Conservation (phyloP, 1,140 invertebrate genomes). For the Ladona fulva region DNA sequence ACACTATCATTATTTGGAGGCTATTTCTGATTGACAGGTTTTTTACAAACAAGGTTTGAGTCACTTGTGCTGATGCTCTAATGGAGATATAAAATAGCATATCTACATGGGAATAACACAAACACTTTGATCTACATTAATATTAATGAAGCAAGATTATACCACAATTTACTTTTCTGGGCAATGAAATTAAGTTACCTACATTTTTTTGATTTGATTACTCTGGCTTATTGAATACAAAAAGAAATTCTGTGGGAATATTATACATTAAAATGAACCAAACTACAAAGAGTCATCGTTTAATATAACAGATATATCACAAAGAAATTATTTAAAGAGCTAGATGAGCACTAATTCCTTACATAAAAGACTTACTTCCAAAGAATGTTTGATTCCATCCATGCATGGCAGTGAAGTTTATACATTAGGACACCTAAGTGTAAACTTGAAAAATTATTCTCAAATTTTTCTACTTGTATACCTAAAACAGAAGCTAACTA, state of each 20-base stretch:
- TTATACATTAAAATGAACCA: not conserved
- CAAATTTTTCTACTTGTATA: too few species aligned
- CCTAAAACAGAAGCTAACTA: too few species aligned
- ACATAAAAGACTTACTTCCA: not conserved
- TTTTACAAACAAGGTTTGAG: not conserved
- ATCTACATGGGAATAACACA: not conserved
- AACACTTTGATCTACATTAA: not conserved
- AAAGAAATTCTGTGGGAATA: not conserved
- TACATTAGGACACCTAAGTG: too few species aligned
- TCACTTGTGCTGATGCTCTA: not conserved
- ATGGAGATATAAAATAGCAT: not conserved
- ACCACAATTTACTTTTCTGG: not conserved
- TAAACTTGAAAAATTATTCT: too few species aligned
- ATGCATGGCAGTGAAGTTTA: too few species aligned
- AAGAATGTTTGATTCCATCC: too few species aligned
- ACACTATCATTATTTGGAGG: not conserved
- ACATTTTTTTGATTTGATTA: not conserved
- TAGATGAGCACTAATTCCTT: not conserved
- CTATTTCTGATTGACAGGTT: not conserved
- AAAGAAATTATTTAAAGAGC: not conserved
- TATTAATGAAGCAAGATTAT: not conserved
- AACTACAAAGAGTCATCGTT: not conserved
- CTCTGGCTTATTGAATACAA: not conserved
- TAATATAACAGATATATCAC: not conserved
- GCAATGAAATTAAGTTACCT: not conserved